Percentiles rank a stretch among this genome's conserved stretches.
Evolutionary conservation across 2,113 vertebrate species (phyloP).

Genomic region (Ornithorhynchus anatinus): DNA sequence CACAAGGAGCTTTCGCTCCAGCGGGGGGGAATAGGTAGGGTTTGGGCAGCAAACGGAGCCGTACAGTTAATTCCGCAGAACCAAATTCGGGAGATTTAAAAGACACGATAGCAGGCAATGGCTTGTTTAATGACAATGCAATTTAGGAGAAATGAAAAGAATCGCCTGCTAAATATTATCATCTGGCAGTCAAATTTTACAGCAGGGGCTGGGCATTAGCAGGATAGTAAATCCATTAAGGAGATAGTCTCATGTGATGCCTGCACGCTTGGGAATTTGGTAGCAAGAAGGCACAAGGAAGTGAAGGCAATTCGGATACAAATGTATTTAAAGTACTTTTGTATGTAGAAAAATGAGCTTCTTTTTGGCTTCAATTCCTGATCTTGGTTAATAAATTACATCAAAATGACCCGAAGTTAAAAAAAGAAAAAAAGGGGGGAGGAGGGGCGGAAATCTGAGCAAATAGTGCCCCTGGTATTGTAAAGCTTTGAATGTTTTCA

Average conservation of each 20-base stretch:
- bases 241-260: slow-evolving; percentile 10
- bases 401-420: slow-evolving; percentile 87
- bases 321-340: slow-evolving; percentile 54
- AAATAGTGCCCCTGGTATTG: slow-evolving; percentile 98
- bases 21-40: neutral
- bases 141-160: slow-evolving; percentile 53
- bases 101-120: slow-evolving; percentile 30
- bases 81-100: slow-evolving; percentile 11
- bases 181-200: slow-evolving; percentile 48
- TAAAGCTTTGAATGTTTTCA: slow-evolving; percentile 95
- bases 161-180: slow-evolving; percentile 49
- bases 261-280: slow-evolving; percentile 19
- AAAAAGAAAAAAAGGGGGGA: slow-evolving; percentile 47
- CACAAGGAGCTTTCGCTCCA: neutral
- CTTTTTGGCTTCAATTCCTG: slow-evolving; percentile 65
- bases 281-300: slow-evolving; percentile 24
- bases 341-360: slow-evolving; percentile 49
- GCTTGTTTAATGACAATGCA: slow-evolving; percentile 52
- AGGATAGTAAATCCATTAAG: slow-evolving; percentile 1
- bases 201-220: slow-evolving; percentile 12
- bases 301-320: neutral
- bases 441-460: slow-evolving; percentile 81
- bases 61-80: neutral
- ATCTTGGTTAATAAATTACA: slow-evolving; percentile 87
- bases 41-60: neutral